Conservation (phyloP, 2,888 invertebrate genomes). For the Phragmatobia fuliginosa region DNA sequence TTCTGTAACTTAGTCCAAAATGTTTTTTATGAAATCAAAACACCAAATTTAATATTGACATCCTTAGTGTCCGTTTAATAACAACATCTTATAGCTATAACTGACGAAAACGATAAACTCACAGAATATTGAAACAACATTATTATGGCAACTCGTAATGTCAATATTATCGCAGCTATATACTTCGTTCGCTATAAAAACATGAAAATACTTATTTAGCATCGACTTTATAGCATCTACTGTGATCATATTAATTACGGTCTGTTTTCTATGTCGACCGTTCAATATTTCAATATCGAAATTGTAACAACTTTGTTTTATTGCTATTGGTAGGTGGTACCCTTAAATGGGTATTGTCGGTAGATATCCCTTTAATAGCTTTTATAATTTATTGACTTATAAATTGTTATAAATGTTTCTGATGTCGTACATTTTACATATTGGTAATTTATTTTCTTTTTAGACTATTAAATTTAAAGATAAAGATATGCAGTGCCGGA, state of each 20-base stretch:
- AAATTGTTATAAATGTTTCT: constrained; percentile 30
- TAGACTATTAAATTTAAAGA: constrained; percentile 20
- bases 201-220: constrained; percentile 71
- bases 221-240: constrained; percentile 66
- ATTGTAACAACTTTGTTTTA: constrained; percentile 50
- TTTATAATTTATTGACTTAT: constrained; percentile 33
- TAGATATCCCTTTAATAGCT: constrained; percentile 24
- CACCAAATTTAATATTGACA: not conserved
- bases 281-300: constrained; percentile 64
- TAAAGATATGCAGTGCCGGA: too few relatives aligned
- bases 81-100: constrained; percentile 30
- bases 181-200: constrained; percentile 66
- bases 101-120: constrained; percentile 59
- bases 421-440: constrained; percentile 16
- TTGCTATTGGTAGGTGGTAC: constrained; percentile 18
- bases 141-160: constrained; percentile 60
- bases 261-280: constrained; percentile 58
- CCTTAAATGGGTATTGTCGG: constrained; percentile 15
- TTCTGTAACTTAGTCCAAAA: not conserved
- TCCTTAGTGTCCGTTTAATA: constrained; percentile 36
- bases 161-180: constrained; percentile 59
- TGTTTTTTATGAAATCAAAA: not conserved
- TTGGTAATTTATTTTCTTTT: not conserved
- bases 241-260: constrained; percentile 69
- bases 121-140: constrained; percentile 63